Base-by-base conservation (phyloP, 2,797 vertebrate genomes). In the Columba guinea region DNA sequence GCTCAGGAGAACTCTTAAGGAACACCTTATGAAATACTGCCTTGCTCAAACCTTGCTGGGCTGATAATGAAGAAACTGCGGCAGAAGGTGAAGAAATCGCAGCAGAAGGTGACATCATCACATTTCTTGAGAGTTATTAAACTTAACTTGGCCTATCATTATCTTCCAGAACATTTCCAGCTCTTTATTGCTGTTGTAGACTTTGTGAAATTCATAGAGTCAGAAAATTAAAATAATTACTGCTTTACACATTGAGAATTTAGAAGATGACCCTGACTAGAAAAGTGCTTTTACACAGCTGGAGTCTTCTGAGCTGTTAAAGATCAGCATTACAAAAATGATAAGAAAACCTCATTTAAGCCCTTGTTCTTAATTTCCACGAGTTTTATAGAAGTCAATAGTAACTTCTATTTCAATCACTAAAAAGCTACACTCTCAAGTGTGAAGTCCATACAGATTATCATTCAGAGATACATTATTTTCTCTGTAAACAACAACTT, bases 171-270 rank as follows among this genome's bases (percentile, higher is more conserved):
- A 91, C 26, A 73, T 49, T 73, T 52, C 48, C 49, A 81, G 22
- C 19, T 39, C 30, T 59, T 81, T 63, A 76, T 10, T 95, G 52
- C 34, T 86, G 22, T 73, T 84, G 73, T 15, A 81, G 62, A 63
- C 35, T n/a, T 69, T 30, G 28, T 59, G 30, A 82, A 93, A 87
- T 81, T 75, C 73, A 63, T 3, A 32, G 62, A 79, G 65, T 27
- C 44, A 56, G 79, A 93, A 85, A 96, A 88, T 63, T 84, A 41
- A 93, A 83, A 39, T 68, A 92, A 88, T 93, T 94, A 76, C 73
- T 65, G 21, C 27, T 95, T 94, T 81, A 63, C 30, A 39, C 3
- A 1, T 67, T 58, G 32, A 67, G 60, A 88, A 91, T 67, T 81
- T 93, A 84, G 96, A 93, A 94, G 67, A 44, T 90, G 77, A 84